A percentile compares a stretch with the other conserved stretches of the same genome.
phyloP scores from a whole-genome alignment of 2,113 vertebrate genomes.

The Petroica traversi region DNA sequence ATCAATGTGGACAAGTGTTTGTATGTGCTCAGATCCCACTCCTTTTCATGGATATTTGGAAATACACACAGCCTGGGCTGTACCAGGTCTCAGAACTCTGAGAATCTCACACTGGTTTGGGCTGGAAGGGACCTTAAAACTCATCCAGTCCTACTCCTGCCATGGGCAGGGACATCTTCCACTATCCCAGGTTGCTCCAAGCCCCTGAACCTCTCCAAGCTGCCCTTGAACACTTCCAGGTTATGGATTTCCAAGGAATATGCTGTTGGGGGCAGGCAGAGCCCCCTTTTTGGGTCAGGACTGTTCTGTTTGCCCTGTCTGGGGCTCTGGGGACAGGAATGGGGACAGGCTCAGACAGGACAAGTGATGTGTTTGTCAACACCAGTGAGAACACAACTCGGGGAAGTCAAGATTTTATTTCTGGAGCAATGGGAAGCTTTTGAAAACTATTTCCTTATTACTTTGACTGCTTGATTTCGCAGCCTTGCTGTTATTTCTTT shows the following conservation, averaged over 20 bases:
- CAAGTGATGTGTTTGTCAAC: not conserved
- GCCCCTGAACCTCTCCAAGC: rapidly evolving
- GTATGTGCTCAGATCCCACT: not conserved
- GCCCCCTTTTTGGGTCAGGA: not conserved
- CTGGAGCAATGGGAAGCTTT: not conserved
- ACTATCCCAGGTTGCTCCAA: not conserved
- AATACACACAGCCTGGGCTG: not conserved
- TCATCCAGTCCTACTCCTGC: not conserved
- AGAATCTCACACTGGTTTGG: not conserved
- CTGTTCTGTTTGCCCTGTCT: not conserved
- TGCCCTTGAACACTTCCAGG: not conserved
- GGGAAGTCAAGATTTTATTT: not conserved
- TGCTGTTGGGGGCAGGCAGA: not conserved
- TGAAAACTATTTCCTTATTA: not conserved
- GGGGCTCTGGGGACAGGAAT: not conserved
- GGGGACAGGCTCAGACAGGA: not conserved
- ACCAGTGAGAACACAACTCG: not conserved
- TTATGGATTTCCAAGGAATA: not conserved
- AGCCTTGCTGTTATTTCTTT: not conserved
- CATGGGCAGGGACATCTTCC: not conserved
- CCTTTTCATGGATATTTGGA: not conserved
- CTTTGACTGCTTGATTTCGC: not conserved
- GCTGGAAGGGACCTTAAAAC: not conserved
- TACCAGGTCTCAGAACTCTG: rapidly evolving
- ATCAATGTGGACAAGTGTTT: rapidly evolving